Evolutionary conservation across 2,888 invertebrate genomes (phyloP).

Genomic region (Xanthorhoe spadicearia): DNA sequence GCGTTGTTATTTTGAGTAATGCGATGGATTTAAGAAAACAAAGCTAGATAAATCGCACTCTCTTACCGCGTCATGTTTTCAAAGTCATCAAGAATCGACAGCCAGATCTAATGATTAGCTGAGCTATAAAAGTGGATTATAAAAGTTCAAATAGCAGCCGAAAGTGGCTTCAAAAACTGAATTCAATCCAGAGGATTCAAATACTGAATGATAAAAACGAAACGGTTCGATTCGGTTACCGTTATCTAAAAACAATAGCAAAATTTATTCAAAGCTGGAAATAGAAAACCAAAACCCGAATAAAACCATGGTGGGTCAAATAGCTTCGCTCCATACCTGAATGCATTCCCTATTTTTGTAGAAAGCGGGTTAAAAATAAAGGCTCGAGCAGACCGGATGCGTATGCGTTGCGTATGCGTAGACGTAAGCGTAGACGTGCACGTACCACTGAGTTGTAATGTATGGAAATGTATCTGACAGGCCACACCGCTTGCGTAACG

Average conservation of each 20-base stretch:
- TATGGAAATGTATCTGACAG: too few species aligned
- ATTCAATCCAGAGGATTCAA: background rate
- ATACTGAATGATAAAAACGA: background rate
- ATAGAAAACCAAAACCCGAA: conserved; percentile 23
- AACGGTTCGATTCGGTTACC: conserved; percentile 5
- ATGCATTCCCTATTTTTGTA: conserved; percentile 1
- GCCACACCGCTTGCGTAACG: too few species aligned
- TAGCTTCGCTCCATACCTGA: conserved; percentile 17
- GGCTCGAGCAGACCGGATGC: too few species aligned
- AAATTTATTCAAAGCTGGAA: conserved; percentile 27
- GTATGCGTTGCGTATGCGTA: too few species aligned
- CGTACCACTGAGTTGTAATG: too few species aligned
- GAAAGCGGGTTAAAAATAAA: conserved; percentile 6
- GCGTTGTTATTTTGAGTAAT: too few species aligned
- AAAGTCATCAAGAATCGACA: too few species aligned
- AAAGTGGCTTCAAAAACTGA: background rate
- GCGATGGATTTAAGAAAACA: too few species aligned
- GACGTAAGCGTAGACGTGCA: too few species aligned
- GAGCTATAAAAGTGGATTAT: background rate
- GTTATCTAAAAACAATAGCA: conserved; percentile 20
- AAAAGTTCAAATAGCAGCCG: background rate
- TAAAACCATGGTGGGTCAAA: conserved; percentile 5
- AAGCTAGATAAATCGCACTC: too few species aligned
- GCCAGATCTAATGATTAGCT: too few species aligned
- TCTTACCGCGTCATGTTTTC: too few species aligned